phyloP scores from a whole-genome alignment of 2,113 vertebrate species.

The Megaceryle maxima region DNA sequence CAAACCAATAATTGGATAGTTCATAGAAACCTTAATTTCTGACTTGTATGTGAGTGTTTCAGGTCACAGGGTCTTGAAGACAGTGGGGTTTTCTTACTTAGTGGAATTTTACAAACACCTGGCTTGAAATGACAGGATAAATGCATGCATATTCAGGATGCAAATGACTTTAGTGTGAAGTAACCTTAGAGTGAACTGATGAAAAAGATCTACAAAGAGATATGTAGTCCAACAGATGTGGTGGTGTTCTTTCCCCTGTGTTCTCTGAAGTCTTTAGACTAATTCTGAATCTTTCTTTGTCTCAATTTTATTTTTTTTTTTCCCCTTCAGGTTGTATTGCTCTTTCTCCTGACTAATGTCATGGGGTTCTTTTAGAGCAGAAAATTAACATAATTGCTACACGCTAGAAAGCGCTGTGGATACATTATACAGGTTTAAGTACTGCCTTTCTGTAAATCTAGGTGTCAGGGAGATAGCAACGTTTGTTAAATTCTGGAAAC shows the following conservation, averaged over 20 bases:
- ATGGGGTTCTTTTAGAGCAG: neutral
- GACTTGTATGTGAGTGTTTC: neutral
- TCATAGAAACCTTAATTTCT: neutral
- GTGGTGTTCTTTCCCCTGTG: neutral
- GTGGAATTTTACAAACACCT: neutral
- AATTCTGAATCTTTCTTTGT: neutral
- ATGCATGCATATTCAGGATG: neutral
- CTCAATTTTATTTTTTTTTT: neutral
- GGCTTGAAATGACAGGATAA: neutral
- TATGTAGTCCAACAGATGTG: rapidly evolving
- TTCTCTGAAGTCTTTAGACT: neutral
- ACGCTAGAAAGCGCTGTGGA: neutral
- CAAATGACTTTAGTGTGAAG: neutral
- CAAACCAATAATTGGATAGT: neutral
- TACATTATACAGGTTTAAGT: neutral
- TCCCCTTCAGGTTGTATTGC: neutral
- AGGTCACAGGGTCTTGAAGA: neutral
- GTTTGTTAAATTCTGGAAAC: neutral
- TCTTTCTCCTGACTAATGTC: neutral
- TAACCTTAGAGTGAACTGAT: neutral
- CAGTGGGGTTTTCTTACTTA: neutral
- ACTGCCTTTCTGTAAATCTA: neutral
- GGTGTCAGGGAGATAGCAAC: neutral
- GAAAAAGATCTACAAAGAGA: neutral
- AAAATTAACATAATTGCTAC: neutral